Base-by-base conservation (phyloP, 2,888 invertebrate species). In the Agrotis exclamationis region DNA sequence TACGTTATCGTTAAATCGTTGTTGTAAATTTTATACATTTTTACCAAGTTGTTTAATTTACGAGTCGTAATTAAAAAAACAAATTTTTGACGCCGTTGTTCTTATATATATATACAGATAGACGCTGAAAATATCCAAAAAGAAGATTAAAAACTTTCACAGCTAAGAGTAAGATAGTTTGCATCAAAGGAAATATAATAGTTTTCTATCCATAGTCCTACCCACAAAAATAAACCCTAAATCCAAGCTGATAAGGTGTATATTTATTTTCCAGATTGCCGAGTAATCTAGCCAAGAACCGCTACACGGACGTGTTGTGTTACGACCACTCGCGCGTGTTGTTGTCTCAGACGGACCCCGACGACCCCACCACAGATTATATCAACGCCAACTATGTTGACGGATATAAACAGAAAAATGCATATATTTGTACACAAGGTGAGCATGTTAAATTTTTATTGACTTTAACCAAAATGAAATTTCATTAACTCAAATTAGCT, bases 361-460 rank as follows among this genome's bases (percentile, higher is more conserved):
- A 97, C 84, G 98, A 98, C 89, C 97, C 97, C 82, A 96, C 97
- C 87, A 97, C 98, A 62, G 99, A 99, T 95, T 99, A 99, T 92
- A 99, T 99, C 93, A 99, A 99, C 96, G 99, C 99, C 70, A 99
- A 99, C 96, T 99, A 98, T 94, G 99, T 99, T 66, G 99, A 99
- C 96, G 99, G 99, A 22, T 99, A 99, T 96, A 99, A 99, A 93
- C 99, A 99, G 95, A 99, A 99, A 93, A 99, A 99, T 95, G 99
- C 99, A 67, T 99, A 99, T 95, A 99, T 99, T 90, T 99, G 98
- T 89, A 99, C 99, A 86, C 99, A 99, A 97, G 99, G 98, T 98
- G 86, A 91, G 88, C n/a, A 47, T 47, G 6, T 18, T 28, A n/a
- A n/a, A n/a, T 20, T 45, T 62, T 45, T 20, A 7, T 18, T 62